Conservation (phyloP, 1,140 invertebrate genomes). For the Diorhabda carinulata region DNA sequence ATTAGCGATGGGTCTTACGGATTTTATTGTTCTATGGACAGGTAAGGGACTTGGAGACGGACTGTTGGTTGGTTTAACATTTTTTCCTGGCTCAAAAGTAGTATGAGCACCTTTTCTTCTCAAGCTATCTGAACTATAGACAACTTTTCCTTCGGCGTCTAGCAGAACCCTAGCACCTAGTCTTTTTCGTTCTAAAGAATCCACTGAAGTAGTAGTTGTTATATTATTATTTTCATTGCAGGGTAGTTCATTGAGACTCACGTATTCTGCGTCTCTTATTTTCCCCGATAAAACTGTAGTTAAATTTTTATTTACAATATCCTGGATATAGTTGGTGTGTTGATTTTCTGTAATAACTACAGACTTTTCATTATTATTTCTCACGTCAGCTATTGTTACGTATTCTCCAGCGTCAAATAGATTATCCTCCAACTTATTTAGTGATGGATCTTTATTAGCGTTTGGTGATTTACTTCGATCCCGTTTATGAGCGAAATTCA, state of each 20-base stretch:
- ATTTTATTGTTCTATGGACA: slow-evolving; percentile 43
- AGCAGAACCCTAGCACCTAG: slow-evolving; percentile 78
- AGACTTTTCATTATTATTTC: slow-evolving; percentile 65
- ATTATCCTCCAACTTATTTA: slow-evolving; percentile 7
- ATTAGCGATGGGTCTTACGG: slow-evolving; percentile 46
- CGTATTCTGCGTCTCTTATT: slow-evolving; percentile 67
- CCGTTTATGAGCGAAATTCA: slow-evolving; percentile 46
- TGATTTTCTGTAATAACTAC: slow-evolving; percentile 46
- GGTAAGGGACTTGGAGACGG: slow-evolving; percentile 50
- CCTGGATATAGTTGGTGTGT: slow-evolving; percentile 54
- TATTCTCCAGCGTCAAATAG: slow-evolving; percentile 67
- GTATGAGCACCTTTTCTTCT: slow-evolving; percentile 76
- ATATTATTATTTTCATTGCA: slow-evolving; percentile 50
- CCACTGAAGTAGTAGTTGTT: slow-evolving; percentile 43
- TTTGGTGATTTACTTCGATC: slow-evolving; percentile 50
- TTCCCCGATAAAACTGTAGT: slow-evolving; percentile 54
- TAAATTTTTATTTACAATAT: slow-evolving; percentile 54
- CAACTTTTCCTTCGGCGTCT: slow-evolving; percentile 83
- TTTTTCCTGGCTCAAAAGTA: slow-evolving; percentile 78
- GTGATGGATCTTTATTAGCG: slow-evolving; percentile 19
- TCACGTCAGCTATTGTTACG: slow-evolving; percentile 77
- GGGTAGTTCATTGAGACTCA: slow-evolving; percentile 77
- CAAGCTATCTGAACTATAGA: slow-evolving; percentile 85
- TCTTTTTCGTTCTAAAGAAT: slow-evolving; percentile 51
- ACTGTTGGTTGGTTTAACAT: slow-evolving; percentile 54